phyloP scores from a whole-genome alignment of 2,113 vertebrate species.

The Dolichallabes microphthalmus region DNA sequence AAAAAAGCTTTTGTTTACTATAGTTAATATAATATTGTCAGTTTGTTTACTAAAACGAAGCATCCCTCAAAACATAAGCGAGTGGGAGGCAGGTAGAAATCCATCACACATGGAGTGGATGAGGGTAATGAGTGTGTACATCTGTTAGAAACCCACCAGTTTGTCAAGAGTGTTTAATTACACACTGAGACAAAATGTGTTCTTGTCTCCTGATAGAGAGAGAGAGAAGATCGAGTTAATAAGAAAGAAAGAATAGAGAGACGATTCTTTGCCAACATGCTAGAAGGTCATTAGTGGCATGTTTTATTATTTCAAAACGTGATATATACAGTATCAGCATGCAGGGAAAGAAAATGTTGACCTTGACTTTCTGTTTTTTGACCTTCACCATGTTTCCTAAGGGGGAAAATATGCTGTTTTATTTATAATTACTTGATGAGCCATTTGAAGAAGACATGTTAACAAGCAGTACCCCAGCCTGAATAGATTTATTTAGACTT shows the following conservation, averaged over 20 bases:
- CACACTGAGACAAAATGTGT: constrained; percentile 18
- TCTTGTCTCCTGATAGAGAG: constrained; percentile 5
- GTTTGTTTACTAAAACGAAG: constrained; percentile 24
- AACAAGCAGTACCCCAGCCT: no score
- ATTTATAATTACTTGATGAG: constrained; percentile 54
- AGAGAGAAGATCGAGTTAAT: neutral
- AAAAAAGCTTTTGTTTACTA: constrained; percentile 25
- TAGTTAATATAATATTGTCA: constrained; percentile 5
- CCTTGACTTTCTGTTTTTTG: neutral
- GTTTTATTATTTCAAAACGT: constrained; percentile 7
- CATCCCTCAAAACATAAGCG: constrained; percentile 6
- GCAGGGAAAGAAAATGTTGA: neutral
- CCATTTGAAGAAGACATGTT: constrained; percentile 24
- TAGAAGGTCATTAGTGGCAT: neutral
- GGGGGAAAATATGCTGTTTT: constrained; percentile 32
- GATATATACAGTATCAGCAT: neutral
- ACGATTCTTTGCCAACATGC: neutral
- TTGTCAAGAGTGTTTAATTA: constrained; percentile 48
- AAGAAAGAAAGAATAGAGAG: neutral
- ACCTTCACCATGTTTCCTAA: neutral
- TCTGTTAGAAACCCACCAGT: constrained; percentile 44
- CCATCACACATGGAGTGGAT: constrained; percentile 32
- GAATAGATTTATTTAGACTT: no score
- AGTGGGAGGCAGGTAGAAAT: constrained; percentile 30
- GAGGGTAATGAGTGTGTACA: constrained; percentile 45